A percentile compares a stretch with the other conserved stretches of the same genome.
phyloP scores from a whole-genome alignment of 2,888 invertebrate genomes.

The Chydorus sphaericus region DNA sequence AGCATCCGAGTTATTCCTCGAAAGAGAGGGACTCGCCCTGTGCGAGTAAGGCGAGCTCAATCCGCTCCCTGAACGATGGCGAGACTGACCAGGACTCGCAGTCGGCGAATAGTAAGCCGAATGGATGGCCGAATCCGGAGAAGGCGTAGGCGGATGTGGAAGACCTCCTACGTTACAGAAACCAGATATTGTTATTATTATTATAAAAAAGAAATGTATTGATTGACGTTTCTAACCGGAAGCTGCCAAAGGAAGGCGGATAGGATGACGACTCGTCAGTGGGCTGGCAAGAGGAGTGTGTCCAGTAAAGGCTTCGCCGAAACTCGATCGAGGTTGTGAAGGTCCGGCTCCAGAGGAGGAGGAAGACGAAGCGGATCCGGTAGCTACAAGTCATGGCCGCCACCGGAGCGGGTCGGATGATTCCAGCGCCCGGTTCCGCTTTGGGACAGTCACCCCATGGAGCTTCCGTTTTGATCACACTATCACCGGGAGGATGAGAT shows the following conservation, averaged over 20 bases:
- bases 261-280: constrained; percentile 14
- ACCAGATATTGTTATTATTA: background rate
- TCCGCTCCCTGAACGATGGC: constrained; percentile 41
- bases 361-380: background rate
- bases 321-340: background rate
- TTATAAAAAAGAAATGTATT: background rate
- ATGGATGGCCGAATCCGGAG: constrained; percentile 77
- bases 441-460: background rate
- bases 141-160: constrained; percentile 46
- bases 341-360: background rate
- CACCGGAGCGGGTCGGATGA: background rate
- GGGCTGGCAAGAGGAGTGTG: constrained; percentile 10
- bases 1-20: constrained; percentile 79
- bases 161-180: constrained; percentile 1
- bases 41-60: constrained; percentile 22
- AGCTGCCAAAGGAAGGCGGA: constrained; percentile 12
- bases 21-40: constrained; percentile 60
- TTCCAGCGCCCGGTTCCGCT: background rate
- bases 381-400: background rate
- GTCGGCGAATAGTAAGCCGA: constrained; percentile 78
- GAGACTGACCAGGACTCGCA: constrained; percentile 68
- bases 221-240: background rate
- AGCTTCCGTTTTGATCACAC: background rate
- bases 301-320: constrained; percentile 9
- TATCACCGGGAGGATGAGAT: no score